phyloP scores from a whole-genome alignment of 2,113 vertebrate species.

The Saimiri boliviensis region DNA sequence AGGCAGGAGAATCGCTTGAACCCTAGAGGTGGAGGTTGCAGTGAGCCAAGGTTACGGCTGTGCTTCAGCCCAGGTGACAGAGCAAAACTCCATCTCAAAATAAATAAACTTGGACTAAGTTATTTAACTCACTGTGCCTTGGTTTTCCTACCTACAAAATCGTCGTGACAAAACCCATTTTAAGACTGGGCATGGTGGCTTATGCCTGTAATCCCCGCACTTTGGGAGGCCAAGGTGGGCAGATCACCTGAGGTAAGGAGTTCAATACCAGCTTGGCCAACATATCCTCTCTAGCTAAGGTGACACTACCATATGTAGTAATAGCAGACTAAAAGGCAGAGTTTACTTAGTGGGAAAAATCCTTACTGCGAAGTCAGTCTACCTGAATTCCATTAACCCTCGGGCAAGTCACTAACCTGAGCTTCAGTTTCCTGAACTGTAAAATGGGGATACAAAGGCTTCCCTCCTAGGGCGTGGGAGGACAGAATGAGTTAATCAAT shows the following conservation, averaged over 20 bases:
- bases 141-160: neutral
- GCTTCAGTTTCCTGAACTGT: neutral
- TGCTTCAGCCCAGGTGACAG: too few species aligned
- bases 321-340: neutral
- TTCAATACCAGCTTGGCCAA: too few species aligned
- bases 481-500: neutral
- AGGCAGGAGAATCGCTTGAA: too few species aligned
- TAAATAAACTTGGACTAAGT: neutral
- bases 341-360: neutral
- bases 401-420: neutral
- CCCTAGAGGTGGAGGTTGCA: too few species aligned
- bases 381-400: neutral
- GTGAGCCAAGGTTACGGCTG: too few species aligned
- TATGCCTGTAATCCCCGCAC: too few species aligned
- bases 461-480: neutral
- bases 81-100: too few species aligned
- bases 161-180: neutral
- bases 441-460: neutral
- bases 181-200: too few species aligned
- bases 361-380: neutral
- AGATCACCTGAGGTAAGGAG: too few species aligned
- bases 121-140: neutral
- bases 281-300: neutral
- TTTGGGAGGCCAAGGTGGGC: too few species aligned
- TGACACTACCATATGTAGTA: rapidly evolving